phyloP scores from a whole-genome alignment of 2,113 vertebrate genomes.

The Oncorhynchus clarkii region DNA sequence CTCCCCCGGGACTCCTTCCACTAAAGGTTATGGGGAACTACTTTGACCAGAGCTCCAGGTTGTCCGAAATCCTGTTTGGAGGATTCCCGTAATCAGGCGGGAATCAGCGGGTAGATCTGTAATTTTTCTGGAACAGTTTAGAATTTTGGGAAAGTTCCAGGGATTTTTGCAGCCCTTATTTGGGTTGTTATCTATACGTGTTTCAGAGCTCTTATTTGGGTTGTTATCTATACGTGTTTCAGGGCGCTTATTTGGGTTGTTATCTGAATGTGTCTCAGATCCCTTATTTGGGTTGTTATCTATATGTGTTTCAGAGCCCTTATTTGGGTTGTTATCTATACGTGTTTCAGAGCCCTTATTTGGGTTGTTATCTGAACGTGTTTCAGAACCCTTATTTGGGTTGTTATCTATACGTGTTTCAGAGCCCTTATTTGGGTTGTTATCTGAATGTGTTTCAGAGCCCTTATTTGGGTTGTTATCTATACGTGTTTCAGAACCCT shows the following conservation, averaged over 20 bases:
- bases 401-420: neutral
- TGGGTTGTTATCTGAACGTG: neutral
- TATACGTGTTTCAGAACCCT: neutral
- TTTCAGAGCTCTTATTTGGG: neutral
- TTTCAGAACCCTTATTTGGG: neutral
- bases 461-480: neutral
- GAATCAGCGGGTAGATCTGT: too few relatives aligned
- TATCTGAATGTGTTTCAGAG: neutral
- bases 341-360: neutral
- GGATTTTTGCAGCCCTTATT: neutral
- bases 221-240: neutral
- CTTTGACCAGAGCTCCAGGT: too few relatives aligned
- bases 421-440: constrained; percentile 1
- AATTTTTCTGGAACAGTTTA: too few relatives aligned
- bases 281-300: neutral
- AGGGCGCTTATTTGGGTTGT: neutral
- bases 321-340: neutral
- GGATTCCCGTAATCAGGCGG: too few relatives aligned
- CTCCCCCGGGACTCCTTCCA: too few relatives aligned
- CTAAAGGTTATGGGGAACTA: too few relatives aligned
- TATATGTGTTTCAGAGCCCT: neutral
- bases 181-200: neutral
- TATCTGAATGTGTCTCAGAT: neutral
- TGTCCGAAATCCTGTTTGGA: too few relatives aligned
- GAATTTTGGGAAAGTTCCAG: too few relatives aligned